Percentiles rank a stretch among this genome's conserved stretches.
phyloP scores from a whole-genome alignment of 2,888 invertebrate genomes.

The Melikaiella ostensackeni region DNA sequence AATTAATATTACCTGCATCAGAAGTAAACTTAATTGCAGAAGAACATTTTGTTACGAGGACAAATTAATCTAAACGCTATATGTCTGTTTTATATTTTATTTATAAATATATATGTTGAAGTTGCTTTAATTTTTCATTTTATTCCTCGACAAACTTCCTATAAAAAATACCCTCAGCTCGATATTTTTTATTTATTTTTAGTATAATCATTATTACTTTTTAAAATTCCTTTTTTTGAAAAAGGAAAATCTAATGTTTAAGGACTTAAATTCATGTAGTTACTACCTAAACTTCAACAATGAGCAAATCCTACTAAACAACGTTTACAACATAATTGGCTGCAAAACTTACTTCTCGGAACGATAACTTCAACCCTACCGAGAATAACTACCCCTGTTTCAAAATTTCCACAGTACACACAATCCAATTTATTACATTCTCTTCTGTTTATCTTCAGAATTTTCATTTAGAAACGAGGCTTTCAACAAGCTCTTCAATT shows the following conservation, averaged over 20 bases:
- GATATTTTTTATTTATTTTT: too few relatives aligned
- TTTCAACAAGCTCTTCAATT: background rate
- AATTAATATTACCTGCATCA: too few relatives aligned
- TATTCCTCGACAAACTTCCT: too few relatives aligned
- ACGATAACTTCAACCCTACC: conserved; percentile 25
- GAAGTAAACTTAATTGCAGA: too few relatives aligned
- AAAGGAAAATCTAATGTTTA: background rate
- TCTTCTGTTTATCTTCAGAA: background rate
- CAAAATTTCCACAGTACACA: conserved; percentile 14
- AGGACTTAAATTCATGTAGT: background rate
- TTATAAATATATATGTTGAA: too few relatives aligned
- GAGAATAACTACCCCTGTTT: conserved; percentile 27
- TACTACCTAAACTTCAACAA: background rate
- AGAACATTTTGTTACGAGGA: too few relatives aligned
- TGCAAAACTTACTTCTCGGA: conserved; percentile 15
- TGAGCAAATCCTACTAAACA: conserved; percentile 24
- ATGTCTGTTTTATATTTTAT: too few relatives aligned
- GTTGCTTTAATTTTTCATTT: too few relatives aligned
- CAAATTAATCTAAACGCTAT: too few relatives aligned
- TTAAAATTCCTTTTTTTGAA: background rate
- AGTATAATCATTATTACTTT: background rate
- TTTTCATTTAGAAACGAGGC: conserved; percentile 12
- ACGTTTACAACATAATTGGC: conserved; percentile 29
- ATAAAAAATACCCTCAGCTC: too few relatives aligned
- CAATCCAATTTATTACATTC: conserved; percentile 21